A percentile compares a stretch with the other conserved stretches of the same genome.
phyloP scores from a whole-genome alignment of 2,888 invertebrate genomes.

The Panopea generosa region DNA sequence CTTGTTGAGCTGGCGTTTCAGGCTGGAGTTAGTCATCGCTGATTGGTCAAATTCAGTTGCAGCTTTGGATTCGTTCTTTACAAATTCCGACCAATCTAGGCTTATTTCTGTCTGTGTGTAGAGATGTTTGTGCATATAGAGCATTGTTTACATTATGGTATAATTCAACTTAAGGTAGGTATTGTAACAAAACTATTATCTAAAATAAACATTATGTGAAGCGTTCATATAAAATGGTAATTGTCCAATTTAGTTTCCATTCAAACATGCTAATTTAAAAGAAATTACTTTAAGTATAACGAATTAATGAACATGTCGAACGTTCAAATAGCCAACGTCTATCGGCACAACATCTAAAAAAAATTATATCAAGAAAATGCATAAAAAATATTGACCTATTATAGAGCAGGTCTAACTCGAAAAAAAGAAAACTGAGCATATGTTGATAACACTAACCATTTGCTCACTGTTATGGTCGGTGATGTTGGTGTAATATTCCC shows the following conservation, averaged over 20 bases:
- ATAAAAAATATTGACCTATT: too few species aligned
- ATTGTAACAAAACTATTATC: constrained; percentile 1
- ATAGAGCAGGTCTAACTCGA: too few species aligned
- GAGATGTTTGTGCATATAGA: neutral
- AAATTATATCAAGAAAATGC: too few species aligned
- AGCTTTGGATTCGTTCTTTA: constrained; percentile 36
- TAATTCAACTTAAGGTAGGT: too few species aligned
- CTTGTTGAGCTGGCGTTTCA: constrained; percentile 42
- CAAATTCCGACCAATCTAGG: constrained; percentile 31
- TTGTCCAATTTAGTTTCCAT: neutral
- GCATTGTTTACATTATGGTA: neutral
- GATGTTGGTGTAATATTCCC: constrained; percentile 54
- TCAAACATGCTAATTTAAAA: neutral
- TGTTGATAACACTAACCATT: constrained; percentile 40
- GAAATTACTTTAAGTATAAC: neutral
- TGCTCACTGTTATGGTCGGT: constrained; percentile 37
- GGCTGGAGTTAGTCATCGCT: constrained; percentile 27
- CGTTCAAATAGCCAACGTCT: too few species aligned
- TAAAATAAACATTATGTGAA: neutral
- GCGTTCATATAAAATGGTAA: too few species aligned
- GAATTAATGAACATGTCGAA: too few species aligned
- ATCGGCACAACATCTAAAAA: too few species aligned
- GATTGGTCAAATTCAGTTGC: constrained; percentile 30
- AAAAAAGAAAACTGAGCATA: too few species aligned
- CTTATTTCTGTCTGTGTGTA: constrained; percentile 30